A percentile compares a stretch with the other conserved stretches of the same genome.
These are phyloP conservation scores for Hydrophis major DNA, from an alignment of 2,797 vertebrate genomes.

Conservation along the genomic window DNA sequence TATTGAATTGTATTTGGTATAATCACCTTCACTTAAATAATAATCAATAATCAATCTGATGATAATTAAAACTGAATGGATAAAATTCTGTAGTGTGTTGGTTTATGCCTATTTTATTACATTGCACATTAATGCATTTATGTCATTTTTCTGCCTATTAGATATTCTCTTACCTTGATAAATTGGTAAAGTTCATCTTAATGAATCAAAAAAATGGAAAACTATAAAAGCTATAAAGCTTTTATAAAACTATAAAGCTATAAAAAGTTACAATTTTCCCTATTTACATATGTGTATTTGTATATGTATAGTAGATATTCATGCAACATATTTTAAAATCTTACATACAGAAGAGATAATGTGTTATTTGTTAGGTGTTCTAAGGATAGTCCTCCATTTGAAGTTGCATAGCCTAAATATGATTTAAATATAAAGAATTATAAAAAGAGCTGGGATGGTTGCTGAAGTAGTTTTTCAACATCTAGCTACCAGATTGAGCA, in stretches of 20 bases:
- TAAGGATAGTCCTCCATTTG: neutral
- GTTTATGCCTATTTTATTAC: neutral
- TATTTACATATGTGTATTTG: neutral
- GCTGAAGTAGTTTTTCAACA: neutral
- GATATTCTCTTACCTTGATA: neutral
- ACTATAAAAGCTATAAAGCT: too few relatives aligned
- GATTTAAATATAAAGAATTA: neutral
- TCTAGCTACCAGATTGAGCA: neutral
- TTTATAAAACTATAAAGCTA: too few relatives aligned
- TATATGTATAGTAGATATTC: neutral
- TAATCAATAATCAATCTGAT: neutral
- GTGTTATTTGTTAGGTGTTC: neutral
- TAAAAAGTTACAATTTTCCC: neutral
- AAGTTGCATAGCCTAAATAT: neutral
- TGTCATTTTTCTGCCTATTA: neutral
- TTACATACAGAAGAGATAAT: neutral
- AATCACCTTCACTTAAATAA: neutral
- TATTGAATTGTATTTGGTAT: conserved; percentile 26
- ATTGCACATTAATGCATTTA: neutral
- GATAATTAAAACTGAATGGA: conserved; percentile 33
- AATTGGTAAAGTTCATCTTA: conserved; percentile 21
- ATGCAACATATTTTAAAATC: neutral
- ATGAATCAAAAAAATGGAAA: neutral
- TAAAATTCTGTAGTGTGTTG: neutral
- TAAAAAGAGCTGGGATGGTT: neutral